phyloP scores from a whole-genome alignment of 2,797 vertebrate genomes.

The Diplodus sargus region DNA sequence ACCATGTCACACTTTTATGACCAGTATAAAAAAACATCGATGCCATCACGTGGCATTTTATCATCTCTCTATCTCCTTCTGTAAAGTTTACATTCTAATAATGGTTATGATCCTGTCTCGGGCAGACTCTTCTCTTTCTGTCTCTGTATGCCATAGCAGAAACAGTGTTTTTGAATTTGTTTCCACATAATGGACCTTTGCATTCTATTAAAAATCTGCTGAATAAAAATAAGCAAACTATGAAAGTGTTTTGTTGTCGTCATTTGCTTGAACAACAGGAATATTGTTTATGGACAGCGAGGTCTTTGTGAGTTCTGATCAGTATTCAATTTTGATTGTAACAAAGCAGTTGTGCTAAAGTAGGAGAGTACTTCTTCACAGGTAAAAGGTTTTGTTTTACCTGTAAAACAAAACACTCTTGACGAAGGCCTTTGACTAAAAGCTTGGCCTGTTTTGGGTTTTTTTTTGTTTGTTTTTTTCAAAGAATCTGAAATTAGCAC shows the following conservation, averaged over 20 bases:
- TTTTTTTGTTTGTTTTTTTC: too few relatives aligned
- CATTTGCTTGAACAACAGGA: background rate
- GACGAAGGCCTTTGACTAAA: conserved; percentile 20
- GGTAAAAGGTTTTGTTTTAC: conserved; percentile 32
- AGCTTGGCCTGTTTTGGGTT: background rate
- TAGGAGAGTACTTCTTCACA: background rate
- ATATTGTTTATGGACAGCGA: background rate
- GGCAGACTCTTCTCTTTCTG: conserved; percentile 75
- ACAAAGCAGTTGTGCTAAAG: background rate
- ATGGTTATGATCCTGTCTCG: conserved; percentile 74
- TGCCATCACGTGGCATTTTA: conserved; percentile 64
- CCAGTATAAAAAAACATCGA: conserved; percentile 57
- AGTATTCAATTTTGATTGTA: background rate
- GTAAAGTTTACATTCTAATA: conserved; percentile 85
- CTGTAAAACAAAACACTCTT: conserved; percentile 5
- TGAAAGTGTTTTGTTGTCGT: background rate
- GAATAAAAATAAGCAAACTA: conserved; percentile 85
- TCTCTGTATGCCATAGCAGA: conserved; percentile 80
- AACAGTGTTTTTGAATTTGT: conserved; percentile 85
- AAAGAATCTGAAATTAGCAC: conserved; percentile 9
- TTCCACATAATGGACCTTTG: conserved; percentile 83
- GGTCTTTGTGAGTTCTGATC: background rate
- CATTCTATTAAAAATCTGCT: conserved; percentile 88
- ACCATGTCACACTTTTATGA: conserved; percentile 75
- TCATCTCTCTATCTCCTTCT: conserved; percentile 77